Evolutionary conservation across 2,888 invertebrate species (phyloP), one percentile per base, ranked within the genome.

Genomic region (Dioctria linearis): DNA sequence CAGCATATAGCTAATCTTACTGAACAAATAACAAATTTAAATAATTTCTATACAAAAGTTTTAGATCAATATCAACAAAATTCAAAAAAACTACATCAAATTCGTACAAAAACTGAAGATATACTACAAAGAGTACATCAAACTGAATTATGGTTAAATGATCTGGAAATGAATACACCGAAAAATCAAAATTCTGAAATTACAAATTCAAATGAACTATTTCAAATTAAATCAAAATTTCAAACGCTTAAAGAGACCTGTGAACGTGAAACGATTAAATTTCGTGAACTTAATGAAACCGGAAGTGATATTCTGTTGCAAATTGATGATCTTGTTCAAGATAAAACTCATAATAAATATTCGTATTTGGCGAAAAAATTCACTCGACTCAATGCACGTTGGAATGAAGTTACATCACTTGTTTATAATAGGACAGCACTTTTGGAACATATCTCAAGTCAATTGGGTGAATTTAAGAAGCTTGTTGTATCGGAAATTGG

Each of bases 391-490:
- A 94, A 93, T 89, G 93, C 93, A 67, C 90, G 92, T 83, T 95
- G 95, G 95, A 93, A 92, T 65, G 91, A 91, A 84, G 92, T 93
- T 75, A 93, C 93, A 46, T 92, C 93, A 87, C 90, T 91, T 71
- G 92, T 94, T 66, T 94, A 94, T 86, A 93, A 93, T 85, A 90
- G 93, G 63, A 92, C 93, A 85, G 92, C 90, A 42, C 88, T 92
- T 83, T 89, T 95, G 82, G 93, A 93, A 84, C 94, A 95, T 87
- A 94, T 95, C 79, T 94, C 94, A 86, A 93, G 92, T 84, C 93
- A 95, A 87, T 91, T 94, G 85, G 94, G 94, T 80, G 95, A 95
- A 90, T 93, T 95, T 89, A 90, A 93, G 90, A 95, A 94, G 82
- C 90, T 95, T 86, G 91, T 95, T 82, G 93, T 95, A 83, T 94